phyloP scores from a whole-genome alignment of 2,888 invertebrate genomes.

The Leptarthrus brevirostris region DNA sequence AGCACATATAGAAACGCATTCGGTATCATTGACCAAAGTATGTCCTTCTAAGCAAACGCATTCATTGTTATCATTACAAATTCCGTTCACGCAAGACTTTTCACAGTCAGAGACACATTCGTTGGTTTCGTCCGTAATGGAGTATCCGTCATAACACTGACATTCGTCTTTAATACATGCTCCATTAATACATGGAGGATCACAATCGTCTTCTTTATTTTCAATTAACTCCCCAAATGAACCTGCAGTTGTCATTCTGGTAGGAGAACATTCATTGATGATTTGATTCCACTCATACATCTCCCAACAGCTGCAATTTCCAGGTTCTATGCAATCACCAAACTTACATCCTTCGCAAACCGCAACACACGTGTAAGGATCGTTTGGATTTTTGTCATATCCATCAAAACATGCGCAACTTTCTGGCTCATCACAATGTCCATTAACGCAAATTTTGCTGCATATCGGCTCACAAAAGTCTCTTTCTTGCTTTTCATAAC shows the following conservation, averaged over 20 bases:
- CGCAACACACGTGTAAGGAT: conserved; percentile 54
- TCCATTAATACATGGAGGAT: not conserved
- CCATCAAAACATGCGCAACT: conserved; percentile 64
- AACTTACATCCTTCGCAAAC: conserved; percentile 58
- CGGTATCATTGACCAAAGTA: conserved; percentile 63
- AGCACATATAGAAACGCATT: conserved; percentile 73
- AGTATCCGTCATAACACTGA: not conserved
- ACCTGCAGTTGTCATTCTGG: not conserved
- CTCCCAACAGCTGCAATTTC: conserved; percentile 62
- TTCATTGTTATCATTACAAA: conserved; percentile 57
- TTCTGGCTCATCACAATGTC: conserved; percentile 67
- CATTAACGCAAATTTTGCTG: conserved; percentile 65
- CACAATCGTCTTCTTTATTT: no score
- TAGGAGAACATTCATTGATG: conserved; percentile 36
- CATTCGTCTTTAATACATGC: not conserved
- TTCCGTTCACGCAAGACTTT: conserved; percentile 25
- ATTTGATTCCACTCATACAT: conserved; percentile 59
- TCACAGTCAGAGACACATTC: conserved; percentile 57
- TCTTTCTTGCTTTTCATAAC: conserved; percentile 45
- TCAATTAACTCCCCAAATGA: not conserved
- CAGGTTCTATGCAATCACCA: conserved; percentile 56
- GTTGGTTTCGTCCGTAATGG: conserved; percentile 54
- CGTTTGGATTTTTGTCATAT: conserved; percentile 59
- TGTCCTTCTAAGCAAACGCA: conserved; percentile 64
- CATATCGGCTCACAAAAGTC: conserved; percentile 67